Evolutionary conservation across 1,140 invertebrate genomes (phyloP).

Genomic region (Neoseiulus cucumeris): DNA sequence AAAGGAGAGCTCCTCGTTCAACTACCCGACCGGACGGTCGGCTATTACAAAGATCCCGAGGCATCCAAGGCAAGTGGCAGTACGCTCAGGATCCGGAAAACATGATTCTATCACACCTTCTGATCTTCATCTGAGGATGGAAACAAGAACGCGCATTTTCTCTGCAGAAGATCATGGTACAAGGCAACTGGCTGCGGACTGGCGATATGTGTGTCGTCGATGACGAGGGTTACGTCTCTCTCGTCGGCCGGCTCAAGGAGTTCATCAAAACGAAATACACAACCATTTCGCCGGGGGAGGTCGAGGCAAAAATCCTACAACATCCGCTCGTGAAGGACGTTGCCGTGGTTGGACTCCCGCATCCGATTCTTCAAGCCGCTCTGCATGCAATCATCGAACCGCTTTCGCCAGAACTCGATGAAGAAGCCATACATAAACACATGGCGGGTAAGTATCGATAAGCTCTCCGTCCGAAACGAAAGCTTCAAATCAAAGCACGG

Average conservation of each 20-base stretch:
- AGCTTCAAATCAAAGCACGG: too few species aligned
- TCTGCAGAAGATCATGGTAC: not conserved
- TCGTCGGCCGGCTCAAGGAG: not conserved
- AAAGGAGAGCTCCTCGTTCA: not conserved
- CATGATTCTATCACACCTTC: too few species aligned
- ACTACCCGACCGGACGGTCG: not conserved
- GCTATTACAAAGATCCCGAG: not conserved
- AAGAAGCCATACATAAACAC: not conserved
- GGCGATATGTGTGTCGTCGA: not conserved
- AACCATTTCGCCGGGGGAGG: not conserved
- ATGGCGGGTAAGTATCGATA: not conserved
- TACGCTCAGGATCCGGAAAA: not conserved
- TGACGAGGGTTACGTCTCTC: not conserved
- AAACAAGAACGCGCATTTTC: too few species aligned
- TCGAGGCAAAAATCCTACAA: not conserved
- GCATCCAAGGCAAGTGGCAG: not conserved
- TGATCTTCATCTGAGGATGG: too few species aligned
- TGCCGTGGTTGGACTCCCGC: not conserved
- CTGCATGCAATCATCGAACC: not conserved
- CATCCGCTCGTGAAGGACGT: not conserved
- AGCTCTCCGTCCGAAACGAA: too few species aligned
- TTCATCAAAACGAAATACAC: not conserved
- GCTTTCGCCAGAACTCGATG: not conserved
- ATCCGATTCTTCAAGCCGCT: not conserved
- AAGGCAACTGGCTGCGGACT: not conserved